Base-by-base conservation (phyloP, 2,113 vertebrate species). In the Embiotoca jacksoni region DNA sequence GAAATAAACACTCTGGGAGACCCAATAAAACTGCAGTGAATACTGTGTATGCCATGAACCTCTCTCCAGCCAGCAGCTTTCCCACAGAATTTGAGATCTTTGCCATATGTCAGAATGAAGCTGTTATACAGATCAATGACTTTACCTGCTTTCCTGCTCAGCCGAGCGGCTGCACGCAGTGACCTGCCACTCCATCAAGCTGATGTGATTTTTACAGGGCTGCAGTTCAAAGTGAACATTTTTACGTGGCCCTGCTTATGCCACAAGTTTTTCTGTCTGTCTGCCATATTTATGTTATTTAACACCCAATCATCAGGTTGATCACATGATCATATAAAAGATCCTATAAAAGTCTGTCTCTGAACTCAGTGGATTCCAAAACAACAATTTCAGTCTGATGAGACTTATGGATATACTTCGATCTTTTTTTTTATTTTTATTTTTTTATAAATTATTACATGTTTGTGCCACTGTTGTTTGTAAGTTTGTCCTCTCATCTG, bases 71-170 rank as follows among this genome's bases (percentile, higher is more conserved):
- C 65, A 41, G 74, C 31, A 52, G 52, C 55, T 70, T 87, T 91
- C 84, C 77, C 86, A 83, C 58, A 61, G 65, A 68, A 72, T 44
- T 67, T 4, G 32, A 85, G 75, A 82, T 83, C 50, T 83, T 84
- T 89, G 65, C 88, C 90, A 90, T 81, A 79, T 90, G 85, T 75
- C 23, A 13, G 81, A 71, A 58, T 57, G 47, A 76, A 79, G 68
- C 90, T 72, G 72, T 87, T 74, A 69, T 79, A 85, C 74, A 84
- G 60, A 87, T 87, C 78, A 82, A 60, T 80, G 82, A 69, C 86
- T 77, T 75, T 69, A 86, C 80, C 90, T 87, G 70, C 60, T 84
- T 62, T 58, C 15, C 41, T 79, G 50, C 64, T 68, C 72, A 55
- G 65, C 70, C 46, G 63, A 33, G 65, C 60, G 82, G 75, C 75